Conservation (phyloP, 2,113 vertebrate species). For the Elephantulus edwardii region DNA sequence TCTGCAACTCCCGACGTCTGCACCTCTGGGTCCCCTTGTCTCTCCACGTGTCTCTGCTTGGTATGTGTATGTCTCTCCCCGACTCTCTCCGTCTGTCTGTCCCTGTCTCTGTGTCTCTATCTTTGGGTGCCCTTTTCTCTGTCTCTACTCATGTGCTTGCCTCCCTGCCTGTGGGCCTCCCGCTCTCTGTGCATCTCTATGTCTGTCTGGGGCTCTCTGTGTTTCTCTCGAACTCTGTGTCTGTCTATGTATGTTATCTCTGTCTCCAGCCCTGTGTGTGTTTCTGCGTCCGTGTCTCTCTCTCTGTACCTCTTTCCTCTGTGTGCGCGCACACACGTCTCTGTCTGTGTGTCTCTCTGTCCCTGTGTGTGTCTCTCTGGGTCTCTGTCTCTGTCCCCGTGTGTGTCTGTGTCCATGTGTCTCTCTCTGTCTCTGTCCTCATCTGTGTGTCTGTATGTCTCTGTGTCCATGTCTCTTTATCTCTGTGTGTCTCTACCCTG, state of each 20-base stretch:
- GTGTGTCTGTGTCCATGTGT: neutral
- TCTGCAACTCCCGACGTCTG: neutral
- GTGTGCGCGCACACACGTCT: too few relatives aligned
- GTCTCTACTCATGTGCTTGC: neutral
- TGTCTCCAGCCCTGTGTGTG: too few relatives aligned
- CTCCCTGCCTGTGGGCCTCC: neutral
- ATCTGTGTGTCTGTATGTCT: neutral
- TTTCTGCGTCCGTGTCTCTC: too few relatives aligned
- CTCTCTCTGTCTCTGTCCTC: neutral
- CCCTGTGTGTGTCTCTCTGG: too few relatives aligned
- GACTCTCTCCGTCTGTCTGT: too few relatives aligned
- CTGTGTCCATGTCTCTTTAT: neutral
- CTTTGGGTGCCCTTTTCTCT: too few relatives aligned
- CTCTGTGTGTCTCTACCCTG: accelerated
- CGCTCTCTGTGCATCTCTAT: neutral
- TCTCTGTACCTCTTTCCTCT: neutral
- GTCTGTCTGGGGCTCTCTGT: neutral
- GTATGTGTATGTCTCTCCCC: too few relatives aligned
- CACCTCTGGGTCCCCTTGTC: neutral
- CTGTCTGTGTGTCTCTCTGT: too few relatives aligned
- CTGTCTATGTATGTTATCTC: too few relatives aligned
- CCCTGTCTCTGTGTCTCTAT: too few relatives aligned
- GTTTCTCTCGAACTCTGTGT: too few relatives aligned
- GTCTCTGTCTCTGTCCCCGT: too few relatives aligned
- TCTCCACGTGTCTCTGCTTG: neutral